Base-by-base conservation (phyloP, 2,797 vertebrate genomes). In the Anisognathus igniventris region DNA sequence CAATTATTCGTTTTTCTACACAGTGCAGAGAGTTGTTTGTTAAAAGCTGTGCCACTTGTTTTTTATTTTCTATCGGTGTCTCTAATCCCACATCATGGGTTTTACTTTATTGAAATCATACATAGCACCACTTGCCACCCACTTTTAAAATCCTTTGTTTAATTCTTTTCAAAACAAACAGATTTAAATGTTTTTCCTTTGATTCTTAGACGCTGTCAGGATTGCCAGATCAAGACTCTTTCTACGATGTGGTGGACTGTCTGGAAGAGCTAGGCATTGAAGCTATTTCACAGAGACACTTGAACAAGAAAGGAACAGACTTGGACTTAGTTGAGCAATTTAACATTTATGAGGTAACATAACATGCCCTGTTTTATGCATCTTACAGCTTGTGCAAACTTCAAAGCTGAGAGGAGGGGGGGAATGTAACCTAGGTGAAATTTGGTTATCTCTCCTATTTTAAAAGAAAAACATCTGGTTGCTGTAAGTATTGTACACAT, bases 231-330 rank as follows among this genome's bases (percentile, higher is more conserved):
- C 99, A 99, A 97, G 99, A 99, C 97, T 98, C 98, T 25, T 99
- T 99, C 98, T 99, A 99, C 12, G 99, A 99, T 5, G 98, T 99
- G 96, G 99, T 99, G 95, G 99, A 99, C 98, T 98, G 98, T 98
- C 98, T 99, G 95, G 99, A 99, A 98, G 99, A 99, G 91, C 98
- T 99, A 93, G 97, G 98, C 86, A 99, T 99, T 1, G 99, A 99
- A 77, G 92, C 95, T 16, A 97, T 99, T 97, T 98, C 98, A 39
- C 98, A 98, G 97, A 98, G 98, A 94, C 99, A 99, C 96, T 97
- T 99, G 95, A 98, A 97, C 97, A 99, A 99, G 96, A 99, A 99
- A 97, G 99, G 99, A 91, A 98, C 98, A 5, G 99, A 99, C 97
- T 98, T 99, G 65, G 99, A 99, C 97, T 98, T 99, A 25, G 97